Conservation (phyloP, 2,888 invertebrate species). For the Leptopilina syphax region DNA sequence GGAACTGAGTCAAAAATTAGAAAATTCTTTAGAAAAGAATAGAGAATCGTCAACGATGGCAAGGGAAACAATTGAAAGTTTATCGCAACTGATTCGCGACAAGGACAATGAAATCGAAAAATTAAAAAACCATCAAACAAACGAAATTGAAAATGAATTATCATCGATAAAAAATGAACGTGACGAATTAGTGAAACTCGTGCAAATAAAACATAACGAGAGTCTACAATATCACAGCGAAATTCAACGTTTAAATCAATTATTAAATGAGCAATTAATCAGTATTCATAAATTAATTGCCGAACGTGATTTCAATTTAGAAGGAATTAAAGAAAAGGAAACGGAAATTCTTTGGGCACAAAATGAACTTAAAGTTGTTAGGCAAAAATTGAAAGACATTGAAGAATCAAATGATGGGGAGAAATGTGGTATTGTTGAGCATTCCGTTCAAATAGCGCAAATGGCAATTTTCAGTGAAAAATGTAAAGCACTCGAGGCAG, state of each 20-base stretch:
- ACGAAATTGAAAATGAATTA: slow-evolving; percentile 57
- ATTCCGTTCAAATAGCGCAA: slow-evolving; percentile 80
- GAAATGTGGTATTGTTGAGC: slow-evolving; percentile 78
- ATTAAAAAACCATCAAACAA: slow-evolving; percentile 56
- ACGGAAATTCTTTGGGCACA: slow-evolving; percentile 67
- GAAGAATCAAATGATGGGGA: slow-evolving; percentile 69
- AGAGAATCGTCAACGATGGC: slow-evolving; percentile 68
- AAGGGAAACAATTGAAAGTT: slow-evolving; percentile 71
- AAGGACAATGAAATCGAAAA: slow-evolving; percentile 75
- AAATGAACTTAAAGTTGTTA: slow-evolving; percentile 69
- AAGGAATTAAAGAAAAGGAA: slow-evolving; percentile 67
- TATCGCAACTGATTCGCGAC: slow-evolving; percentile 72
- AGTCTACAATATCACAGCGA: slow-evolving; percentile 90
- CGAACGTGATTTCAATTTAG: slow-evolving; percentile 74
- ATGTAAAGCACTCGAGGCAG: slow-evolving; percentile 83
- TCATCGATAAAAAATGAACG: slow-evolving; percentile 79
- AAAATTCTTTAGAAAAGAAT: slow-evolving; percentile 67
- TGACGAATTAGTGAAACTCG: slow-evolving; percentile 83
- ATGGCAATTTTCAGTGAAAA: slow-evolving; percentile 80
- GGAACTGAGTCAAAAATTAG: slow-evolving; percentile 33
- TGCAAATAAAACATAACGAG: slow-evolving; percentile 91
- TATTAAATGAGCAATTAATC: slow-evolving; percentile 68
- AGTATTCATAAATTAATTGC: slow-evolving; percentile 75
- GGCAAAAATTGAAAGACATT: slow-evolving; percentile 70
- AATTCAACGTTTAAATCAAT: slow-evolving; percentile 86